Evolutionary conservation across 2,888 invertebrate genomes (phyloP).

Genomic region (Aethes cnicana): DNA sequence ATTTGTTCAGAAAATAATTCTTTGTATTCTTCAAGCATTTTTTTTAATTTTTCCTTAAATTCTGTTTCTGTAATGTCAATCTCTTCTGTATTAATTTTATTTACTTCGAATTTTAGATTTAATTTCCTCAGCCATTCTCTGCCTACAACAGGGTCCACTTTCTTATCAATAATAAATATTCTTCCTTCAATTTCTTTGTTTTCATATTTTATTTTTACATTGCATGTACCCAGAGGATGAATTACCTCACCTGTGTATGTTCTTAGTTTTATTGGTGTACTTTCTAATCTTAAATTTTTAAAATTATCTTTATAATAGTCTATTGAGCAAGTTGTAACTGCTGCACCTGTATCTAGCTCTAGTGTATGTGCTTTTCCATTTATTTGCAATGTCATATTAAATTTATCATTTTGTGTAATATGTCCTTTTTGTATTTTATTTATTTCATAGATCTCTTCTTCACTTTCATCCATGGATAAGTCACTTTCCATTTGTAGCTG

Average conservation of each 20-base stretch:
- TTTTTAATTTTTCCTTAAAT: constrained; percentile 24
- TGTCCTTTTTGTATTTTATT: background rate
- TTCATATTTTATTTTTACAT: constrained; percentile 1
- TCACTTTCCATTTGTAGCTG: background rate
- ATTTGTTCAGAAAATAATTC: constrained; percentile 30
- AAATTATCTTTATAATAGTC: background rate
- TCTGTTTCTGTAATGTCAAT: constrained; percentile 30
- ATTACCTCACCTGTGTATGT: background rate
- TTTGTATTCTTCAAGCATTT: constrained; percentile 22
- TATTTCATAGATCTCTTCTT: constrained; percentile 1
- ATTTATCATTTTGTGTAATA: background rate
- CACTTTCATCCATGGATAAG: background rate
- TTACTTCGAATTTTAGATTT: constrained; percentile 27
- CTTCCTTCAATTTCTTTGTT: constrained; percentile 7
- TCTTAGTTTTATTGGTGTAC: background rate
- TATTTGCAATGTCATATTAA: constrained; percentile 1
- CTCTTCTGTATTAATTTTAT: constrained; percentile 24
- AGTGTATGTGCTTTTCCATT: background rate
- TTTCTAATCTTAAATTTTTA: background rate
- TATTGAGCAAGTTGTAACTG: constrained; percentile 1
- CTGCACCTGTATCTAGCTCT: constrained; percentile 4
- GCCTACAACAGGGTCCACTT: constrained; percentile 30
- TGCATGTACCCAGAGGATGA: background rate
- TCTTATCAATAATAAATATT: background rate
- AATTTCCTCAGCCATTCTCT: constrained; percentile 32